Evolutionary conservation across 2,797 vertebrate species (phyloP).

Genomic region (Premnoplex brunnescens): DNA sequence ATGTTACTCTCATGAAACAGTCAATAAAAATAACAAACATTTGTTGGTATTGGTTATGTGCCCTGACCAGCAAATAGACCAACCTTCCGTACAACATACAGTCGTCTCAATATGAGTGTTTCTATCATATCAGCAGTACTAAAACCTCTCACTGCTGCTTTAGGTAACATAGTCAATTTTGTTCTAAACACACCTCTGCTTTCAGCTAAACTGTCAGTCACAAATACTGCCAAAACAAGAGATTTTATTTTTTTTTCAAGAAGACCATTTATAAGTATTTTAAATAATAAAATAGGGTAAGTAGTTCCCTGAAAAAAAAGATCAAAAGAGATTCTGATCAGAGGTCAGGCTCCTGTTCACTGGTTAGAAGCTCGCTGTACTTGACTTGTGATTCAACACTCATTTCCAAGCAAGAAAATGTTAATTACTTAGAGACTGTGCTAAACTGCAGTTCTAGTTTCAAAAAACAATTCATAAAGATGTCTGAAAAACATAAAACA

Average conservation of each 20-base stretch:
- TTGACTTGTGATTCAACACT: background rate
- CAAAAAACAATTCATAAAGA: background rate
- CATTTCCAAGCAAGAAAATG: background rate
- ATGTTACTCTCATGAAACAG: background rate
- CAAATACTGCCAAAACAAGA: background rate
- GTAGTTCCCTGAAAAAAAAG: background rate
- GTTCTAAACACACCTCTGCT: background rate
- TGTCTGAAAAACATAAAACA: background rate
- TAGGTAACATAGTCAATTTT: background rate
- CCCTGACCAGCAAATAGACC: background rate
- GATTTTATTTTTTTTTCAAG: background rate
- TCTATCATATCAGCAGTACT: background rate
- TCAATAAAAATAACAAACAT: background rate
- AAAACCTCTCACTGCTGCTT: background rate
- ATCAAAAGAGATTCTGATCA: background rate
- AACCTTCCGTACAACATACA: background rate
- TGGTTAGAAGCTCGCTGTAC: rapidly evolving
- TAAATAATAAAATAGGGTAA: background rate
- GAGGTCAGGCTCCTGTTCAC: background rate
- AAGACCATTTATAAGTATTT: background rate
- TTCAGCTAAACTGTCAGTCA: background rate
- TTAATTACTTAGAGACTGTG: background rate
- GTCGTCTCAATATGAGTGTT: background rate
- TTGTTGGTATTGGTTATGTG: background rate
- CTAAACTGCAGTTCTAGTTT: background rate